Percentiles rank a stretch among this genome's conserved stretches.
These are phyloP conservation scores for Syndactyla subalaris DNA, from an alignment of 2,797 vertebrate genomes.

Conservation along the genomic window DNA sequence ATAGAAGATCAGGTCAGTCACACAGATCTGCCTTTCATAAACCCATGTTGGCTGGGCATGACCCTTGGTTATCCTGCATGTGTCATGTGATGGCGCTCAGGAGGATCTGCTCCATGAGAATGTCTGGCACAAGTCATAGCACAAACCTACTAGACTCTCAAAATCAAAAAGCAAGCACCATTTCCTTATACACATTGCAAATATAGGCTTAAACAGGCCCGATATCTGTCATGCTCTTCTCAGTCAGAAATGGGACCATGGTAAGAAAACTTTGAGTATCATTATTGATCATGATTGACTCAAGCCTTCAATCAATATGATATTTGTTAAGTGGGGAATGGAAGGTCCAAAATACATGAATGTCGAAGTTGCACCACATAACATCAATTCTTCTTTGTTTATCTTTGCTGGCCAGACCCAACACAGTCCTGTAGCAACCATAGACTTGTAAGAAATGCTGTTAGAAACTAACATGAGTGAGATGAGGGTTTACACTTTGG, in stretches of 20 bases:
- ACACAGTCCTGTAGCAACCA: not conserved
- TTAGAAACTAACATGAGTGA: not conserved
- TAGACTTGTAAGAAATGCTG: not conserved
- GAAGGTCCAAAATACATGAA: not conserved
- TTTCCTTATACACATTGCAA: not conserved
- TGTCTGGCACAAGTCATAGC: not conserved
- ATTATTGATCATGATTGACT: rapidly evolving
- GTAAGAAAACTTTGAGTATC: not conserved
- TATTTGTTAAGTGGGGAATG: not conserved
- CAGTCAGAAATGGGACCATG: not conserved
- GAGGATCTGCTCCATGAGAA: not conserved
- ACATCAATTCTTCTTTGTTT: not conserved
- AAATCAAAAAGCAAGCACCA: not conserved
- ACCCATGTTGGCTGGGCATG: not conserved
- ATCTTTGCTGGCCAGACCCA: not conserved
- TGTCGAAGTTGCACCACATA: not conserved
- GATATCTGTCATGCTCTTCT: not conserved
- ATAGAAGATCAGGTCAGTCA: not conserved
- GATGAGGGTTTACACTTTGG: not conserved
- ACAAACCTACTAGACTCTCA: not conserved
- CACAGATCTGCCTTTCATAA: not conserved
- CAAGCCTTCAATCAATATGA: not conserved
- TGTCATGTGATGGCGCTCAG: rapidly evolving
- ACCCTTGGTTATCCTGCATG: not conserved
- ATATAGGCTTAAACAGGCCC: not conserved